Evolutionary conservation across 2,113 vertebrate genomes (phyloP).

Genomic region (Emydura subglobosa): DNA sequence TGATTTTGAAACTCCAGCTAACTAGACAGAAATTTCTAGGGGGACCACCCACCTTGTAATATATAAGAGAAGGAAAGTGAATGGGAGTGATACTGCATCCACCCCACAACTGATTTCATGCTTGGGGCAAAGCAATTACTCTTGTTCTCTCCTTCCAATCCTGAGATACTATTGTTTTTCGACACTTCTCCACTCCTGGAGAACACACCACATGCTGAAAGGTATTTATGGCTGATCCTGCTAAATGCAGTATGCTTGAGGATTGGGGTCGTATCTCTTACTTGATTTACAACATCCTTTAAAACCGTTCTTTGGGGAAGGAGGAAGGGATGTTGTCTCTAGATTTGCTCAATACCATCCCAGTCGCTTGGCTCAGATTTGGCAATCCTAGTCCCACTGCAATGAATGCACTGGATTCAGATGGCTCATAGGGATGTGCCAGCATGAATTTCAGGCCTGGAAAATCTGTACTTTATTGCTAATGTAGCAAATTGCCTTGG

Average conservation of each 20-base stretch:
- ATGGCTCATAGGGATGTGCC: fast-evolving
- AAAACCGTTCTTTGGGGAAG: background rate
- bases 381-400: background rate
- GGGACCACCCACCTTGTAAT: background rate
- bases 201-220: background rate
- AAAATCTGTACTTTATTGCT: background rate
- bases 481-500: background rate
- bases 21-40: background rate
- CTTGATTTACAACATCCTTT: background rate
- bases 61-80: background rate
- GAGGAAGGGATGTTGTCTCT: background rate
- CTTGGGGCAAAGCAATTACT: background rate
- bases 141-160: background rate
- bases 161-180: background rate
- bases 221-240: background rate
- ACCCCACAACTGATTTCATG: background rate
- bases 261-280: background rate
- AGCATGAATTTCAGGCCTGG: background rate
- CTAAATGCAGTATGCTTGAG: background rate
- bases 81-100: background rate
- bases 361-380: background rate
- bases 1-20: background rate
- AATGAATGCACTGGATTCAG: background rate
- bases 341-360: fast-evolving
- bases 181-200: background rate